These are phyloP conservation scores for Garrulus glandarius DNA, from an alignment of 2,797 vertebrate genomes.

Conservation along the genomic window DNA sequence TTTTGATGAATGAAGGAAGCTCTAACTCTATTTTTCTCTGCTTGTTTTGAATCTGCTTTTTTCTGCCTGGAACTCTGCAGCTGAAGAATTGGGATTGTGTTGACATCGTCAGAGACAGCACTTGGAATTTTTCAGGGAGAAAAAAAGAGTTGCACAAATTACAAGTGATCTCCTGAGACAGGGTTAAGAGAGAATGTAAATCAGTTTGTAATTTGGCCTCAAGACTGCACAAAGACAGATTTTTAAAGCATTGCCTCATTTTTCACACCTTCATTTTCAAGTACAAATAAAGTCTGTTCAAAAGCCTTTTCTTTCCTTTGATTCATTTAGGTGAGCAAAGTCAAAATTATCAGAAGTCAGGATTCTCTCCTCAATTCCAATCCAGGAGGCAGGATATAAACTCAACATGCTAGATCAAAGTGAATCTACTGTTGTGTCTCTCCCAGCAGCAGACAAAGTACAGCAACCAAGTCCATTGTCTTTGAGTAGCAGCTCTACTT, in stretches of 20 bases:
- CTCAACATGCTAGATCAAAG: background rate
- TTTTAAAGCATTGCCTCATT: background rate
- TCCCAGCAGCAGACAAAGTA: background rate
- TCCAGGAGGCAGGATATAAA: background rate
- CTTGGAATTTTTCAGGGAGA: background rate
- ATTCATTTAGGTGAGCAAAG: background rate
- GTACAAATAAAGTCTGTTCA: background rate
- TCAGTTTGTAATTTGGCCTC: background rate
- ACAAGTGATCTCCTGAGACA: background rate
- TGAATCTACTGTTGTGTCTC: background rate
- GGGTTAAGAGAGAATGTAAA: background rate
- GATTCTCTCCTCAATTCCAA: background rate
- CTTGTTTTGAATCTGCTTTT: background rate
- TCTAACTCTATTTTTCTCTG: background rate
- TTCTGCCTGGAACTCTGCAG: background rate
- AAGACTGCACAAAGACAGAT: background rate
- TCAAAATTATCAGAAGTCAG: background rate
- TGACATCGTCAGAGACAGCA: background rate
- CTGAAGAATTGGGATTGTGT: background rate
- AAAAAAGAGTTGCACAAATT: background rate
- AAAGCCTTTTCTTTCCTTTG: background rate
- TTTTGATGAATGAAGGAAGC: background rate
- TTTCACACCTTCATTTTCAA: background rate
- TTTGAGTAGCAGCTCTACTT: background rate
- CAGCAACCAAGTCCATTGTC: background rate